These are phyloP conservation scores for Agrotis segetum DNA, from an alignment of 2,888 invertebrate genomes.

Conservation along the genomic window DNA sequence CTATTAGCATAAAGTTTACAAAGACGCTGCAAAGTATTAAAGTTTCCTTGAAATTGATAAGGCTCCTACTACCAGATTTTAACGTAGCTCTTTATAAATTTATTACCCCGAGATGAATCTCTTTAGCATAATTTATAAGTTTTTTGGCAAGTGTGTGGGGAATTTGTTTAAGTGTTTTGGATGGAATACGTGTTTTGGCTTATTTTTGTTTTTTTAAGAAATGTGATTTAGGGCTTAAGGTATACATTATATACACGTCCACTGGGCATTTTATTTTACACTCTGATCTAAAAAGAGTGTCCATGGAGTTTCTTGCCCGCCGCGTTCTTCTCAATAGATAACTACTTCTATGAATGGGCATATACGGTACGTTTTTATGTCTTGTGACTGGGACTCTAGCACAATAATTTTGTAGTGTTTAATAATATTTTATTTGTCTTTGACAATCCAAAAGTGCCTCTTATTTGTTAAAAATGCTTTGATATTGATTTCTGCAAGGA, in stretches of 20 bases:
- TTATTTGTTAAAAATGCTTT: no score
- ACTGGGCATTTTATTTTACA: background rate
- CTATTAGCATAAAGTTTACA: slow-evolving; percentile 87
- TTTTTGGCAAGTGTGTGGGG: slow-evolving; percentile 53
- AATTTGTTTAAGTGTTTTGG: slow-evolving; percentile 41
- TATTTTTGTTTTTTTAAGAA: background rate
- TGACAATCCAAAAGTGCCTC: no score
- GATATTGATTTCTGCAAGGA: no score
- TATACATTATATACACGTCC: no score
- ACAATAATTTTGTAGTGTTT: no score
- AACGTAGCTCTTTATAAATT: slow-evolving; percentile 79
- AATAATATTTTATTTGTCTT: no score
- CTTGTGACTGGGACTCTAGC: no score
- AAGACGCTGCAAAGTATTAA: slow-evolving; percentile 81
- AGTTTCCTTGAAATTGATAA: slow-evolving; percentile 86
- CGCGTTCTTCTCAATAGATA: no score
- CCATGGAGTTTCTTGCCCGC: no score
- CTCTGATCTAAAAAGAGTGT: no score
- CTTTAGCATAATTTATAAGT: slow-evolving; percentile 70
- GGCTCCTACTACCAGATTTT: slow-evolving; percentile 77
- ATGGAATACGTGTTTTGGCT: background rate
- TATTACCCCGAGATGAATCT: slow-evolving; percentile 74
- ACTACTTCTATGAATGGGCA: no score
- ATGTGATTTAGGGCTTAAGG: background rate
- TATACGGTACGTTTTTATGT: no score